Conservation (phyloP, 2,113 vertebrate genomes). For the Dipodomys spectabilis region DNA sequence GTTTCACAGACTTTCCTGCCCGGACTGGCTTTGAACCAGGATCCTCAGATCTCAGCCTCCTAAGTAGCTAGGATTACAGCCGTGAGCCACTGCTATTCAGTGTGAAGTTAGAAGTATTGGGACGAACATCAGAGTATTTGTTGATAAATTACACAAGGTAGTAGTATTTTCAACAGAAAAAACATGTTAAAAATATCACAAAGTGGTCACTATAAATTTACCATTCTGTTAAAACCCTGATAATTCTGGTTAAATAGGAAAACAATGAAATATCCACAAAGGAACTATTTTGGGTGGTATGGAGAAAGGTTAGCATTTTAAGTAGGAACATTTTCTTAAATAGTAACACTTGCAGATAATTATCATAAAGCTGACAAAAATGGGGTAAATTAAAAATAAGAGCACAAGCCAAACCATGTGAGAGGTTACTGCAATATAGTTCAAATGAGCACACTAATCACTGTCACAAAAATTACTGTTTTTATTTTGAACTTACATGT, state of each 20-base stretch:
- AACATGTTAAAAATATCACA: not conserved
- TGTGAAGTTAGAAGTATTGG: not conserved
- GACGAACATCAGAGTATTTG: not conserved
- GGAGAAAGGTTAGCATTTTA: too few species aligned
- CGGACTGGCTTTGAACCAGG: too few species aligned
- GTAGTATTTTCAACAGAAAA: conserved; percentile 21
- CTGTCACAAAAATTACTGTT: not conserved
- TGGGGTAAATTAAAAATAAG: not conserved
- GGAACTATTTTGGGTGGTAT: too few species aligned
- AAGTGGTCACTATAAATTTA: conserved; percentile 14
- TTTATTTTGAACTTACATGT: not conserved
- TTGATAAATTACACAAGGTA: not conserved
- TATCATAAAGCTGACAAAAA: not conserved
- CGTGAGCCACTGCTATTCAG: not conserved
- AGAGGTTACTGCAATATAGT: not conserved
- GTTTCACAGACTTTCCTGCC: too few species aligned
- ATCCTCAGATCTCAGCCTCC: too few species aligned
- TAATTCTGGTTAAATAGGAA: conserved; percentile 31
- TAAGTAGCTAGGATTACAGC: too few species aligned
- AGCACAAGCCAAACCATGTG: not conserved
- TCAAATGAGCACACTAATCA: not conserved
- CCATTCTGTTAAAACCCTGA: conserved; percentile 16
- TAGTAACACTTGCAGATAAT: conserved; percentile 11
- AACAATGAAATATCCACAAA: not conserved
- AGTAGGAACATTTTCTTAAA: conserved; percentile 25